Percentiles rank a stretch among this genome's conserved stretches.
Evolutionary conservation across 2,113 vertebrate genomes (phyloP).

Genomic region (Petroica traversi): DNA sequence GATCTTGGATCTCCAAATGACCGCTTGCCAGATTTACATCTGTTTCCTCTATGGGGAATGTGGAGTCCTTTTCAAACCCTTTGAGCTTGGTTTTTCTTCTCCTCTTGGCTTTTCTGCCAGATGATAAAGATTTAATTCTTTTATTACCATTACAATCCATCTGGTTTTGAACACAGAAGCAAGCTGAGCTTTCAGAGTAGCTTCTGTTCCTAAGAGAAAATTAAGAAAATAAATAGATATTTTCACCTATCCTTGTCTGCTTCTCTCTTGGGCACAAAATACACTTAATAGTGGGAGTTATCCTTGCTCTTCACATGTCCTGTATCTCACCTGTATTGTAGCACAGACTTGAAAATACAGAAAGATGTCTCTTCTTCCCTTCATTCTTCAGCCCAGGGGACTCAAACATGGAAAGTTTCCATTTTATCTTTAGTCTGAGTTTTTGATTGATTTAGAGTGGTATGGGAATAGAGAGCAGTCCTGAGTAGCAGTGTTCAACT

Average conservation of each 20-base stretch:
- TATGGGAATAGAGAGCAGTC: background rate
- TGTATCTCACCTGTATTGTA: background rate
- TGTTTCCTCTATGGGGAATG: constrained; percentile 38
- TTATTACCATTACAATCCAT: constrained; percentile 44
- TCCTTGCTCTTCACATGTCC: background rate
- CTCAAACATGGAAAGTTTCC: background rate
- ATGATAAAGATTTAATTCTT: constrained; percentile 60
- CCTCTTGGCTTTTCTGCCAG: constrained; percentile 40
- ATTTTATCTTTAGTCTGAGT: background rate
- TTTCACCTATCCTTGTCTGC: background rate
- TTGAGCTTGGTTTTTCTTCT: constrained; percentile 47
- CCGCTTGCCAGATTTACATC: constrained; percentile 34
- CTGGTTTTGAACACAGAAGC: constrained; percentile 44
- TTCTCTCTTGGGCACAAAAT: background rate
- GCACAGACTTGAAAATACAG: background rate
- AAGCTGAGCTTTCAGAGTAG: background rate
- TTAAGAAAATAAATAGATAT: background rate
- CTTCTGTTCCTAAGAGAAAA: constrained; percentile 37
- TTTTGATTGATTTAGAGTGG: background rate
- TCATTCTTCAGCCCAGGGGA: background rate
- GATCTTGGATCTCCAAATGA: constrained; percentile 7
- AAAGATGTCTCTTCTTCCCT: background rate
- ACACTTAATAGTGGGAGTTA: background rate
- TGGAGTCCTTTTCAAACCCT: constrained; percentile 29
- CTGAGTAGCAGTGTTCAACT: background rate